phyloP scores from a whole-genome alignment of 2,888 invertebrate genomes.

The Cheilosia soror region DNA sequence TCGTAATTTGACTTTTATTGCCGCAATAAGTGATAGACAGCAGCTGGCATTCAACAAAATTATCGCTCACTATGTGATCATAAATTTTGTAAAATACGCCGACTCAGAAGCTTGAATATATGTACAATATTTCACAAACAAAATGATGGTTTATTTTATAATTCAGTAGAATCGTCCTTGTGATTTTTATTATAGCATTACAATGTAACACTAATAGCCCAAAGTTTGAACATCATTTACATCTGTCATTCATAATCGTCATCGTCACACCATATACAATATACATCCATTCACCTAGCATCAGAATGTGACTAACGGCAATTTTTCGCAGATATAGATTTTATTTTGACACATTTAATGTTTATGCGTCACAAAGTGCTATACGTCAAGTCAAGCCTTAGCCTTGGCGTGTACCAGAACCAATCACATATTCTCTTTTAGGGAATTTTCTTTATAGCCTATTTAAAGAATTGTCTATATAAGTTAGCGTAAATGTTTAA shows the following conservation, averaged over 20 bases:
- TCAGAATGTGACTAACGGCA: neutral
- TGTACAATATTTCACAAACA: neutral
- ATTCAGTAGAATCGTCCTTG: neutral
- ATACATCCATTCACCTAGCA: neutral
- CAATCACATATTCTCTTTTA: constrained; percentile 37
- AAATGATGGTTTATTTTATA: neutral
- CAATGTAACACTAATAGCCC: neutral
- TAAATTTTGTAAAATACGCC: constrained; percentile 7
- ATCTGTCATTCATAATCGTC: neutral
- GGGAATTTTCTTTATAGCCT: constrained; percentile 38
- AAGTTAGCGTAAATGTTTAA: constrained; percentile 58
- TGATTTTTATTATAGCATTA: neutral
- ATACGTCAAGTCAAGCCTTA: constrained; percentile 50
- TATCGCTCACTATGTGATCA: constrained; percentile 36
- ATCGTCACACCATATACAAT: neutral
- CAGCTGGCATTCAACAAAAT: constrained; percentile 62
- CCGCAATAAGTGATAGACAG: constrained; percentile 67
- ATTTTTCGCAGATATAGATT: neutral
- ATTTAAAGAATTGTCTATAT: constrained; percentile 53
- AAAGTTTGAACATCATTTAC: too few relatives aligned
- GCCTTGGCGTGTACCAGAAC: neutral
- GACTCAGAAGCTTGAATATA: neutral
- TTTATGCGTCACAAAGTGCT: constrained; percentile 50
- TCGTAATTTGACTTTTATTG: constrained; percentile 68
- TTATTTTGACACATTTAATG: constrained; percentile 3